Evolutionary conservation across 92 coral and sea anemone genomes (phyloP), one percentile per base, ranked within the genome.

Genomic region (Bergia puertoricense): DNA sequence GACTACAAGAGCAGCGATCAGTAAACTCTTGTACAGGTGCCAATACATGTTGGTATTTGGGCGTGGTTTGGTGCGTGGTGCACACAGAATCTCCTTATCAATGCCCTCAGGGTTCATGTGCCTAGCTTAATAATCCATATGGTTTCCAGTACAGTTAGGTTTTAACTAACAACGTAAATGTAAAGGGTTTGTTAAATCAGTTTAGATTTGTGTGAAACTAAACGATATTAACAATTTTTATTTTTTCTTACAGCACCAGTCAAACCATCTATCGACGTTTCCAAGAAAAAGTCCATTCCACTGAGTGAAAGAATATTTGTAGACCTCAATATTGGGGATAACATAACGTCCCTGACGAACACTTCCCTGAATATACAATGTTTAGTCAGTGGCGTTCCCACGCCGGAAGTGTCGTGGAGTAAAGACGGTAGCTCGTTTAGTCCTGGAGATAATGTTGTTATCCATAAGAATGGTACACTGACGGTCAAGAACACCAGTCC

Each of bases 381-480:
- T 50, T 59, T 41, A 75, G 85, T 87, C 77, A 89, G 88, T 74
- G 91, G 91, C 62, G 62, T 76, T 36, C 91, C 91, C 1, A 77
- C 68, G 8, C 91, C 91, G 20, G 43, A 76, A 15, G 44, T 89
- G 39, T 75, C 78, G 39, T 89, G 91, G 91, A 82, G 71, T 83
- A 81, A 83, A 59, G 79, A 84, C 38, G 91, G 88, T 54, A 77
- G 57, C 10, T 69, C 42, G 14, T 72, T 86, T 76, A 68, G 54
- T 13, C 57, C 44, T 4, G 10, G 41, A 42, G 66, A n/a, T 59
- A 75, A 74, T 13, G 74, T 22, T 41, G 65, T 81, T 3, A 36
- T 82, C 66, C 73, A 68, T 5, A 16, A 84, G 30, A 87, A 62
- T 75, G 48, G 80, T 65, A 82, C 77, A 36, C 79, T 83, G 67